Evolutionary conservation across 2,888 invertebrate genomes (phyloP).

Genomic region (Autographa pulchrina): DNA sequence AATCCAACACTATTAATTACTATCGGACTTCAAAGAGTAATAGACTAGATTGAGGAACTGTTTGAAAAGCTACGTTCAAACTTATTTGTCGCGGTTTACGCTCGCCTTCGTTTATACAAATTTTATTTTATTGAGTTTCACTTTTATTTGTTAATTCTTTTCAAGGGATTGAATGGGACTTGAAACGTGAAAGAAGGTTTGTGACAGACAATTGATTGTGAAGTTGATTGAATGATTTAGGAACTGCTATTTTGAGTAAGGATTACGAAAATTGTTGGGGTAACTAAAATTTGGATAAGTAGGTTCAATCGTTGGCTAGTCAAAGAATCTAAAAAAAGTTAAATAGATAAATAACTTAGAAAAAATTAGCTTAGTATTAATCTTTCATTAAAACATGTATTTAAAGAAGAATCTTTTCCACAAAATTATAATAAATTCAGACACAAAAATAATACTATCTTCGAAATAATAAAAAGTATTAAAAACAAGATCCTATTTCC

Average conservation of each 20-base stretch:
- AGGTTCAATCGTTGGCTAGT: too few species aligned
- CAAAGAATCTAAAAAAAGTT: too few species aligned
- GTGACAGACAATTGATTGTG: too few species aligned
- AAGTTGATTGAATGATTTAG: too few species aligned
- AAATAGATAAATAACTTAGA: too few species aligned
- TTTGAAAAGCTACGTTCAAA: conserved; percentile 25
- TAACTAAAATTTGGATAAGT: too few species aligned
- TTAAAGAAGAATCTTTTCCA: background rate
- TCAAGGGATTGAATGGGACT: background rate
- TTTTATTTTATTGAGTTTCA: conserved; percentile 22
- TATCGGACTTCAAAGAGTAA: conserved; percentile 60
- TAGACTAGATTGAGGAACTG: conserved; percentile 44
- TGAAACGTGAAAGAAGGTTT: background rate
- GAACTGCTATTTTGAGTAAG: too few species aligned
- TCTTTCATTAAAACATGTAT: too few species aligned
- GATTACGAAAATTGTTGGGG: too few species aligned
- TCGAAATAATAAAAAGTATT: conserved; percentile 30
- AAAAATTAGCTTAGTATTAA: too few species aligned
- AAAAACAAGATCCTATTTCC: conserved; percentile 46
- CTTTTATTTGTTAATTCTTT: conserved; percentile 23
- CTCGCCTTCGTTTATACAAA: conserved; percentile 15
- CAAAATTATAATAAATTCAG: background rate
- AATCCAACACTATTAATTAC: conserved; percentile 53
- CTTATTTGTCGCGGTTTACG: conserved; percentile 31
- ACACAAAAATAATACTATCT: conserved; percentile 20